Percentiles rank a stretch among this genome's conserved stretches.
These are phyloP conservation scores for Pemphredon lugubris DNA, from an alignment of 2,888 invertebrate genomes.

Conservation along the genomic window DNA sequence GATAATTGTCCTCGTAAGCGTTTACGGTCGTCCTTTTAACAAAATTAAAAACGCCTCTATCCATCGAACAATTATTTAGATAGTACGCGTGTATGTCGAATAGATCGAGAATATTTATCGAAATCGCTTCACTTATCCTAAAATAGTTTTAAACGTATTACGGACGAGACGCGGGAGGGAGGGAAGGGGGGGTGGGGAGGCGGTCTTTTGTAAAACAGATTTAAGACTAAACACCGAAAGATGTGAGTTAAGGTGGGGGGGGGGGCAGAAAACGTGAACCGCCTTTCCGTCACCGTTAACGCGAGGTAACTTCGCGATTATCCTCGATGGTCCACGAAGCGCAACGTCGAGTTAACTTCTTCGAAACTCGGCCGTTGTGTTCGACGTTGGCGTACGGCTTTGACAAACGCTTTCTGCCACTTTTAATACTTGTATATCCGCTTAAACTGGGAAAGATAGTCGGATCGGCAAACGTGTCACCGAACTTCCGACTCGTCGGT, in stretches of 20 bases:
- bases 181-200: background rate
- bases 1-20: slow-evolving; percentile 44
- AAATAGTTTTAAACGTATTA: background rate
- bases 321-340: slow-evolving; percentile 12
- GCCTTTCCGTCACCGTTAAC: slow-evolving; percentile 41
- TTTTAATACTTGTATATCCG: slow-evolving; percentile 23
- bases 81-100: background rate
- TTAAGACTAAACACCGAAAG: background rate
- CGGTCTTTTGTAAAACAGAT: background rate
- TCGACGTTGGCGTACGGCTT: slow-evolving; percentile 1
- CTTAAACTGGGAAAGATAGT: slow-evolving; percentile 34
- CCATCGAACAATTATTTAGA: background rate
- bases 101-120: slow-evolving; percentile 3
- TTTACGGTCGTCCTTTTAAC: slow-evolving; percentile 24
- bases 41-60: background rate
- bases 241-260: too few relatives aligned
- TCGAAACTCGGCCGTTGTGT: background rate
- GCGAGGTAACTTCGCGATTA: slow-evolving; percentile 33
- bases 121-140: slow-evolving; percentile 1
- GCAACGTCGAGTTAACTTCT: too few relatives aligned
- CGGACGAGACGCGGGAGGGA: too few relatives aligned
- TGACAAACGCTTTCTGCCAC: slow-evolving; percentile 36
- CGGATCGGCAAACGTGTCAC: slow-evolving; percentile 46
- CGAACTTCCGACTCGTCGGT: slow-evolving; percentile 40
- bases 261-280: slow-evolving; percentile 9